Evolutionary conservation across 2,797 vertebrate genomes (phyloP).

Genomic region (Urosaurus nigricauda): DNA sequence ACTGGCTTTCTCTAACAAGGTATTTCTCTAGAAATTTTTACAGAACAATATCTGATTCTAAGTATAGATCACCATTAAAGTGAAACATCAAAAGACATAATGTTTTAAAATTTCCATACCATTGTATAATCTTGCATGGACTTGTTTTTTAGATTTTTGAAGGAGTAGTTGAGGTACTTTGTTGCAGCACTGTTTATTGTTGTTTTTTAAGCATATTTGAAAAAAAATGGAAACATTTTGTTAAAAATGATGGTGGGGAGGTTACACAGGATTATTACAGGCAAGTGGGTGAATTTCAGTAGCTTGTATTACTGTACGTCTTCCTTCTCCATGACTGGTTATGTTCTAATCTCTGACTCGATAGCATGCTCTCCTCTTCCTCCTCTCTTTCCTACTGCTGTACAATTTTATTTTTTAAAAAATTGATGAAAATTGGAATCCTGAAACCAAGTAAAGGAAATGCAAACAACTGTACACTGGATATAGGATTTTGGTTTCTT

Average conservation of each 20-base stretch:
- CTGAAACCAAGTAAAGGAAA: background rate
- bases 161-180: background rate
- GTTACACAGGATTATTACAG: background rate
- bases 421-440: conserved; percentile 1
- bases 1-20: too few relatives aligned
- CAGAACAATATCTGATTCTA: background rate
- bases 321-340: background rate
- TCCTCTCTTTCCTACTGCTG: too few relatives aligned
- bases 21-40: background rate
- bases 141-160: too few relatives aligned
- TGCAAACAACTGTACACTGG: background rate
- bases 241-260: background rate
- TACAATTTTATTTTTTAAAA: background rate
- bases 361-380: background rate
- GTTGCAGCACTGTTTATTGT: background rate
- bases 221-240: background rate
- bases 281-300: background rate
- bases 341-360: background rate
- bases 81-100: background rate
- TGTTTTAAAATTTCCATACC: background rate
- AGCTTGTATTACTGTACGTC: background rate
- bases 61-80: background rate
- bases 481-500: background rate
- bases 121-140: background rate
- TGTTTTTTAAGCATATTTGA: background rate